phyloP scores from a whole-genome alignment of 2,797 vertebrate species.

The Serranus cabrilla region DNA sequence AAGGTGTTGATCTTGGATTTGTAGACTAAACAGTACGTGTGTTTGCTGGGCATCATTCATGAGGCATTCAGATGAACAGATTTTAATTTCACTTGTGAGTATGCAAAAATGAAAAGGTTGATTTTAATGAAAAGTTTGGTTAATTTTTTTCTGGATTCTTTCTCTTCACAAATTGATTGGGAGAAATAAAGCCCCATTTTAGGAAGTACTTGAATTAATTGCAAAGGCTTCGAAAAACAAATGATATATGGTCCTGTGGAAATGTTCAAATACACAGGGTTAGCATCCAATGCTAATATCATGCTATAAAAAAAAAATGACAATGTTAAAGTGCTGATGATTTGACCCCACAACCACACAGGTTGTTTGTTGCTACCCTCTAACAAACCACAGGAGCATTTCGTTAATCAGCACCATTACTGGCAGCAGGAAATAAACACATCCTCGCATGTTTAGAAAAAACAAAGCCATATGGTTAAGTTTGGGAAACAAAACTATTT shows the following conservation, averaged over 20 bases:
- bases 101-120: not conserved
- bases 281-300: not conserved
- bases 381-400: too few species aligned
- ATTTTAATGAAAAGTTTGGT: not conserved
- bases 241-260: not conserved
- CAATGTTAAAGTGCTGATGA: too few species aligned
- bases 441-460: too few species aligned
- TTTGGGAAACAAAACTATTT: too few species aligned
- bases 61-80: slow-evolving; percentile 13
- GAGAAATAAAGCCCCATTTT: not conserved
- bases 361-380: too few species aligned
- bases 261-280: not conserved
- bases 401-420: too few species aligned
- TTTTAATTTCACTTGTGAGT: not conserved
- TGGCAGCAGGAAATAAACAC: too few species aligned
- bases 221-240: not conserved
- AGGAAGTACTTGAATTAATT: not conserved
- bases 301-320: not conserved
- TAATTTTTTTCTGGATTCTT: not conserved
- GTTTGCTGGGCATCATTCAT: slow-evolving; percentile 17
- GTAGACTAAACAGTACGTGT: slow-evolving; percentile 15
- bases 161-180: not conserved
- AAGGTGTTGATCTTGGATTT: slow-evolving; percentile 30
- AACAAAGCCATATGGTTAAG: too few species aligned
- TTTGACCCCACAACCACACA: too few species aligned